Evolutionary conservation across 2,797 vertebrate species (phyloP).

Genomic region (Pristis pectinata): DNA sequence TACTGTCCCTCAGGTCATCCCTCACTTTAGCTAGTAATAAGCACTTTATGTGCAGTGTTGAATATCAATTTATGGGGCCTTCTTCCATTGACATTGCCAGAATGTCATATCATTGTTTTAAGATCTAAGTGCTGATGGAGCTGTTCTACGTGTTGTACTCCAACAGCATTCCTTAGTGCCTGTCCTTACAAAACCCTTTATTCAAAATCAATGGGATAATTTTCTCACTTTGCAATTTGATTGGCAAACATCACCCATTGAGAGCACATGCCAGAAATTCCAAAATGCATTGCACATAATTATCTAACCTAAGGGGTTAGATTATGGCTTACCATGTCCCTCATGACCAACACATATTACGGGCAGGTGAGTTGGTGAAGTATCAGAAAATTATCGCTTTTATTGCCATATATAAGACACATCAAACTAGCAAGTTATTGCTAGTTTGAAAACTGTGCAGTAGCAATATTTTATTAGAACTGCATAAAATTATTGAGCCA

Average conservation of each 20-base stretch:
- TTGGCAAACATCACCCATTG: background rate
- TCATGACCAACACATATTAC: background rate
- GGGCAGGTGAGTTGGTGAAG: no score
- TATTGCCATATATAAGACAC: background rate
- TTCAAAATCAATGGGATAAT: background rate
- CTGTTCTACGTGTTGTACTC: background rate
- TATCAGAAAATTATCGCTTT: background rate
- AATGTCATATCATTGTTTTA: background rate
- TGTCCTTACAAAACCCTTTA: background rate
- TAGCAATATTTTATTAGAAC: background rate
- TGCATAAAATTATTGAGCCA: background rate
- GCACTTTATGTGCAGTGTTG: background rate
- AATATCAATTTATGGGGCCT: constrained; percentile 32
- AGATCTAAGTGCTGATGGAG: background rate
- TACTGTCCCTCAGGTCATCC: constrained; percentile 5
- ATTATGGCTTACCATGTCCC: background rate
- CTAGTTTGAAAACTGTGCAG: background rate
- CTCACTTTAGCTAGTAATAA: constrained; percentile 20
- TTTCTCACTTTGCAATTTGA: background rate
- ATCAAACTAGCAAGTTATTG: background rate
- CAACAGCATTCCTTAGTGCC: background rate
- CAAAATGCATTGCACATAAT: background rate
- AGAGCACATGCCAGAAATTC: background rate
- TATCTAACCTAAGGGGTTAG: background rate
- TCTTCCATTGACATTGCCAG: constrained; percentile 15